Base-by-base conservation (phyloP, 2,888 invertebrate species). In the Pocota personata region DNA sequence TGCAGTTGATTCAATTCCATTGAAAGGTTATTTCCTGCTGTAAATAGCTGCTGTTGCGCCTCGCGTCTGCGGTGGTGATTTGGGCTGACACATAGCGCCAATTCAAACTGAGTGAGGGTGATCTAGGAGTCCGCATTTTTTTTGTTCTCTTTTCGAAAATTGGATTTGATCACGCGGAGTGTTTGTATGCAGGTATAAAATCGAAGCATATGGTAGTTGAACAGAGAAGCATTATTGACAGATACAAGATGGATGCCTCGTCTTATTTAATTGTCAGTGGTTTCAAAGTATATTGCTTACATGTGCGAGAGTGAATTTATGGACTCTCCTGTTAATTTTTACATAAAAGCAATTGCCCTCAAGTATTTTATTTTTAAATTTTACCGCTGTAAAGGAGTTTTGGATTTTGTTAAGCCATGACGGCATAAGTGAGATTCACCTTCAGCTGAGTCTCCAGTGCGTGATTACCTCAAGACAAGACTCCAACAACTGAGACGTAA, bases 1-100 rank as follows among this genome's bases (percentile, higher is more conserved):
- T 52, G 62, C 37, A 60, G 75, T 80, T 80, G 62, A 27, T 75
- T 84, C 80, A 43, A 52, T 84, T 71, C 84, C 50, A 32, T 21
- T 66, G 86, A 86, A 86, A 71, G 82, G 52, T 76, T 55, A 52
- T 67, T 86, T 67, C 71, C 71, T 72, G 80, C 50, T 37, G 80
- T 32, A 43, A 43, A 6, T 55, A 48, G 60, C 30, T 32, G 55
- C 55, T 16, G 55, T 16, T 30, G 48, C 12, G 46, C 37, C 43
- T 46, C 27, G 32, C 48, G 79, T 69, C 73, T 73, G 73, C 69
- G 40, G 69, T 57, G 78, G 62, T 79, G 84, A 84, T 75, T 84
- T 69, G 55, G 69, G 62, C 76, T 69, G 75, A 75, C 76, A 76
- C 35, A 69, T 48, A 76, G 62, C 52, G 62, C 82, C 75, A 82